Evolutionary conservation across 2,888 invertebrate species (phyloP), one percentile per base, ranked within the genome.

Genomic region (Thymelicus sylvestris): DNA sequence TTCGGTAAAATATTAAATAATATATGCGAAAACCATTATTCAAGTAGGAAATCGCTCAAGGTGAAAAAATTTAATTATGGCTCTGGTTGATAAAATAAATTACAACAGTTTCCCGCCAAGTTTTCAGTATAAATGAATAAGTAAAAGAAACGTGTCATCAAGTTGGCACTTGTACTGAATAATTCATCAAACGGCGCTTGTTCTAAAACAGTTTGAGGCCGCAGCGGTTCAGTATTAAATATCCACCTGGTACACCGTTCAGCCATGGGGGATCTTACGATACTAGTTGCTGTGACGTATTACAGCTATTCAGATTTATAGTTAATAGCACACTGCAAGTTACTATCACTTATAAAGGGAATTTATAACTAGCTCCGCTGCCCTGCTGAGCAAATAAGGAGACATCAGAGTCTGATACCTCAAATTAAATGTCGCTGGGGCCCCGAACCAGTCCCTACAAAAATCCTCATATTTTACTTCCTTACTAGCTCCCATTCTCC

Each of bases 121-220:
- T 44, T 63, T 48, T 44, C n/a, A 24, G 31, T 48, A 31, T 44
- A 44, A 57, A 55, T 24, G 24, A 44, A 57, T 62, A 67, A 62
- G 55, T 68, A 57, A 63, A 68, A 68, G 47, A 57, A 31, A 63
- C 44, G 15, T 62, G 48, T 64, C 64, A 55, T 64, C 48, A 69
- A 38, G 60, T 47, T 48, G 48, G 57, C 50, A 69, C 57, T 64
- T 69, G 64, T 41, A 31, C 24, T 70, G 69, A 70, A 70, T 70
- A 59, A 70, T 65, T 70, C 59, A 70, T 60, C 59, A 70, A 70
- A 64, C 64, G 59, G 24, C 50, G 64, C 55, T 48, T 57, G 68
- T 68, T 61, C 68, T 44, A 47, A 68, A 63, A 69, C 69, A 69
- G 69, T 63, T 69, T 48, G 31, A 24, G 55, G 41, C 64, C 19